Base-by-base conservation (phyloP, 2,113 vertebrate genomes). In the Corvus cornix region DNA sequence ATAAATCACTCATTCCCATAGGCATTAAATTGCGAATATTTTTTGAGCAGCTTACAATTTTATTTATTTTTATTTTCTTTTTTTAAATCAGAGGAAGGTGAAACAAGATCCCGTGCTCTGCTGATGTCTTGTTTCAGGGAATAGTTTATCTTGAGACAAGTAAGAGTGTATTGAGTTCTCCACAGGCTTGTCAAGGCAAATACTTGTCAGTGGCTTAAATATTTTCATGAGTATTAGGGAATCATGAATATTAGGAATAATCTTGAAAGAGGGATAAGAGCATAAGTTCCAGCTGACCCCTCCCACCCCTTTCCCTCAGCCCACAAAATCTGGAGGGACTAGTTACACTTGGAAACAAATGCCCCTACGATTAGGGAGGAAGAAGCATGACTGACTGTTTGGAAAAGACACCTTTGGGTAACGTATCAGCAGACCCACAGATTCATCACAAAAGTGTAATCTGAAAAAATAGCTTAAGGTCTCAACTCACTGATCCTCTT, bases 321-420 rank as follows among this genome's bases (percentile, higher is more conserved):
- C 62, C 79, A 39, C 43, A 87, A 87, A 95, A 73, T 55, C 90
- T 67, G 51, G 70, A 84, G 83, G 87, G 91, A 93, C 89, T 89
- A 90, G 82, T 79, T 90, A 64, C n/a, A 2, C 89, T 92, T 94
- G 85, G 88, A 94, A 96, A 93, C 48, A 94, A 81, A 94, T 89
- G 75, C 82, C 74, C 53, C 66, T 88, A 7, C 66, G 92, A 90
- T 95, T 92, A 87, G 58, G 77, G 74, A 90, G 74, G 87, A 95
- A 89, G 82, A 93, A 96, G 81, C 87, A 46, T n/a, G 69, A 94
- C 64, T 89, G 43, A 16, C 64, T 75, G 30, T 27, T 60, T 75
- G 59, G 87, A 86, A 94, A 92, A 96, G 81, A 78, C 83, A 84
- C 70, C 74, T 96, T 81, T 85, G 94, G 92, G 92, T 96, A 84